Evolutionary conservation across 2,888 invertebrate species (phyloP).

Genomic region (Melolontha melolontha): DNA sequence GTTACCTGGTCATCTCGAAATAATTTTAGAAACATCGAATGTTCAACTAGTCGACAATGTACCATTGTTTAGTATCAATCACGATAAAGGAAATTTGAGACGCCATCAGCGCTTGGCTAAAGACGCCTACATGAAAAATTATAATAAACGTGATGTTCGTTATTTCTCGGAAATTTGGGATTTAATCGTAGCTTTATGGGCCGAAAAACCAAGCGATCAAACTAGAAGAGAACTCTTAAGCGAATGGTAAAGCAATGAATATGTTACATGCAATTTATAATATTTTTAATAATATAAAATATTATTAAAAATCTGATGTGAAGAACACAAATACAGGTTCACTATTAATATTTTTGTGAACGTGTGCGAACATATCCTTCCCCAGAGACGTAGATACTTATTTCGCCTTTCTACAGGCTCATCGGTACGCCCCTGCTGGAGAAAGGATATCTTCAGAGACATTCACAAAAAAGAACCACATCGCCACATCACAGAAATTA

Average conservation of each 20-base stretch:
- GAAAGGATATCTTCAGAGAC: no score
- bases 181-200: constrained; percentile 88
- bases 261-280: no score
- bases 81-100: constrained; percentile 37
- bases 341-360: no score
- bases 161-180: constrained; percentile 76
- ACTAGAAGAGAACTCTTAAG: constrained; percentile 60
- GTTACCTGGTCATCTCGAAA: constrained; percentile 45
- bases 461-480: no score
- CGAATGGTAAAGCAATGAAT: constrained; percentile 44
- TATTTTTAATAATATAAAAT: no score
- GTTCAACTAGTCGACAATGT: constrained; percentile 44
- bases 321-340: no score
- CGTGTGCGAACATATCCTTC: no score
- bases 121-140: constrained; percentile 44
- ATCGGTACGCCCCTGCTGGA: no score
- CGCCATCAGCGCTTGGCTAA: constrained; percentile 41
- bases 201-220: constrained; percentile 73
- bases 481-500: no score
- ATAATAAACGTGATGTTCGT: constrained; percentile 55
- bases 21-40: constrained; percentile 42
- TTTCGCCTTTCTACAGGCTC: no score
- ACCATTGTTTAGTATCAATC: constrained; percentile 56
- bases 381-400: no score
- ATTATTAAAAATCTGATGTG: no score